Conservation (phyloP, 2,797 vertebrate genomes). For the Lates japonicus region DNA sequence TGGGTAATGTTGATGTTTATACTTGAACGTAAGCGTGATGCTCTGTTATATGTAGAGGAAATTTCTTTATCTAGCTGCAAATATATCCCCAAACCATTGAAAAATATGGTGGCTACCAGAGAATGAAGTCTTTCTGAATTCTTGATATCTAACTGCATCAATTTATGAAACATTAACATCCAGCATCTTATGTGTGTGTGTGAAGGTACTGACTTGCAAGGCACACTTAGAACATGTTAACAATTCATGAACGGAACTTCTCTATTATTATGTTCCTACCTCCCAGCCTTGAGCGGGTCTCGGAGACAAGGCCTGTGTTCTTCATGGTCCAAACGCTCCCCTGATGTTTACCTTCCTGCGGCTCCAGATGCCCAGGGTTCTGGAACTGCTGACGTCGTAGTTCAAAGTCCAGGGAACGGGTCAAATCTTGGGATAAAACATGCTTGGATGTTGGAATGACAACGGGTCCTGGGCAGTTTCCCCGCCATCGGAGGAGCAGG, state of each 20-base stretch:
- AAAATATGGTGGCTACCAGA: neutral
- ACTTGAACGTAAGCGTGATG: conserved; percentile 26
- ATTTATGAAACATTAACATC: neutral
- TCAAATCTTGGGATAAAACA: conserved; percentile 90
- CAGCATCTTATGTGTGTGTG: neutral
- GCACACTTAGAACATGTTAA: neutral
- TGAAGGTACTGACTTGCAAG: neutral
- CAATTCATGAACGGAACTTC: neutral
- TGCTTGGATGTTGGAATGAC: conserved; percentile 86
- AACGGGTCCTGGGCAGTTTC: conserved; percentile 88
- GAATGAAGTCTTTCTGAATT: neutral
- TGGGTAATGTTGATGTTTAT: conserved; percentile 45
- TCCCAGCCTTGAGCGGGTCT: conserved; percentile 92
- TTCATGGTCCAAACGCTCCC: conserved; percentile 96
- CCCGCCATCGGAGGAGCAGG: conserved; percentile 90
- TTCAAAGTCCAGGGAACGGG: conserved; percentile 93
- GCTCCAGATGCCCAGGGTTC: conserved; percentile 94
- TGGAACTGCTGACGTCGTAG: conserved; percentile 89
- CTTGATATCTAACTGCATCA: neutral
- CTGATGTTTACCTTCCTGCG: conserved; percentile 91
- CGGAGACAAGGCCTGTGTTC: conserved; percentile 87
- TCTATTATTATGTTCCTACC: conserved; percentile 87
- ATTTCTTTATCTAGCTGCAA: conserved; percentile 19
- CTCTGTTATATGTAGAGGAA: conserved; percentile 11
- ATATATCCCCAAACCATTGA: conserved; percentile 1